phyloP scores from a whole-genome alignment of 2,113 vertebrate species.

The Nothocercus julius region DNA sequence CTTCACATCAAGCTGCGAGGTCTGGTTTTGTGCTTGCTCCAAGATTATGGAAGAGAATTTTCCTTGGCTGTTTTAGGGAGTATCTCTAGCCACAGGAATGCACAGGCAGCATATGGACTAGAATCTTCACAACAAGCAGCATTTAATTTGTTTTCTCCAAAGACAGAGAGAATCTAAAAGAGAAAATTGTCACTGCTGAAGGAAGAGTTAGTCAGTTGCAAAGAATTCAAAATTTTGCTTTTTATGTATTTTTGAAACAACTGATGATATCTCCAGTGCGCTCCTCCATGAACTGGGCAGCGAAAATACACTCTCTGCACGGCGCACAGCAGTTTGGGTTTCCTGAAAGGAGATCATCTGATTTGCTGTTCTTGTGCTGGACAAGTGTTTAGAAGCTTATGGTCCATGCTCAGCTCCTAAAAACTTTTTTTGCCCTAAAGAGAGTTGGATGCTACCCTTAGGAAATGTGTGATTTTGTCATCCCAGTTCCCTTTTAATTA shows the following conservation, averaged over 20 bases:
- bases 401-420: conserved; percentile 19
- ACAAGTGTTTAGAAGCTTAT: conserved; percentile 25
- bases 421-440: conserved; percentile 24
- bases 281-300: background rate
- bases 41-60: background rate
- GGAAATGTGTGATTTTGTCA: conserved; percentile 23
- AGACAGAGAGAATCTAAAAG: background rate
- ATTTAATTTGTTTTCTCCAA: background rate
- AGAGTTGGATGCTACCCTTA: background rate
- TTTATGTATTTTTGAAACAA: background rate
- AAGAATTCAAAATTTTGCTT: background rate
- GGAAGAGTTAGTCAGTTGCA: background rate
- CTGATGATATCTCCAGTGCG: background rate
- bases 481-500: conserved; percentile 32
- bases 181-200: background rate
- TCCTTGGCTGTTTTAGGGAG: background rate
- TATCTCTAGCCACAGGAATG: background rate
- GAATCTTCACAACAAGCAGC: background rate
- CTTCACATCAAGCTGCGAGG: background rate
- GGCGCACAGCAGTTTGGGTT: background rate
- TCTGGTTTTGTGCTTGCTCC: background rate
- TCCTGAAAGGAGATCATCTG: background rate
- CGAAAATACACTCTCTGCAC: background rate
- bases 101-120: background rate
- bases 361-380: background rate